Base-by-base conservation (phyloP, 2,113 vertebrate species). In the Hyperopisus bebe region DNA sequence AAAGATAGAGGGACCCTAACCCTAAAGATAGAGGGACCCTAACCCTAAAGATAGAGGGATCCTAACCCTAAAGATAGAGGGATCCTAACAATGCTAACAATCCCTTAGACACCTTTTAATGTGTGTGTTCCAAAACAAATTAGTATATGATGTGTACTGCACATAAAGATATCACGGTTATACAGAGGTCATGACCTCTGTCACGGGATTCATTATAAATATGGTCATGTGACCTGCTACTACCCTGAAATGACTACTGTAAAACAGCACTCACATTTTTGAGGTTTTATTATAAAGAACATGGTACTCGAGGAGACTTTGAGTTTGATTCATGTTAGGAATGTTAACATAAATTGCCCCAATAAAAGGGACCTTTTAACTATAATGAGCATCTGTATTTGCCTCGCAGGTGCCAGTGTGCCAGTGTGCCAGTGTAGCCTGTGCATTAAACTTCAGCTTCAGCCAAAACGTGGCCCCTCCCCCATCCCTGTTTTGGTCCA, bases 201-300 rank as follows among this genome's bases (percentile, higher is more conserved):
- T 2, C 80, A 83, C 8, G 19, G 80, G 15, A 21, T 21, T 46
- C 42, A 83, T 21, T 44, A 19, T 80, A 19, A 80, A 39, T 11
- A 83, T 11, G 13, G 24, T 84, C 80, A 84, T 84, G 80, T 47
- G 44, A 46, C 44, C 80, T 24, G 19, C 39, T 44, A 84, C 42
- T 84, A 42, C 4, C 44, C 21, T 47, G 6, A 47, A 84, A 47
- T 84, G 17, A 44, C 86, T 88, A 13, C 50, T 77, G 74, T 27
- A 89, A 66, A 66, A 80, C 27, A 91, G 86, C 35, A 47, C 84
- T 90, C 44, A 48, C 88, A 5, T 47, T 90, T 91, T 93, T 92
- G 88, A 62, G 74, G 21, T 95, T 94, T 95, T 94, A 94, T 95
- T 94, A 95, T 91, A 95, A 95, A 95, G 93, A 93, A 91, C 90